Conservation (phyloP, 2,888 invertebrate species). For the Parascotia fuliginaria region DNA sequence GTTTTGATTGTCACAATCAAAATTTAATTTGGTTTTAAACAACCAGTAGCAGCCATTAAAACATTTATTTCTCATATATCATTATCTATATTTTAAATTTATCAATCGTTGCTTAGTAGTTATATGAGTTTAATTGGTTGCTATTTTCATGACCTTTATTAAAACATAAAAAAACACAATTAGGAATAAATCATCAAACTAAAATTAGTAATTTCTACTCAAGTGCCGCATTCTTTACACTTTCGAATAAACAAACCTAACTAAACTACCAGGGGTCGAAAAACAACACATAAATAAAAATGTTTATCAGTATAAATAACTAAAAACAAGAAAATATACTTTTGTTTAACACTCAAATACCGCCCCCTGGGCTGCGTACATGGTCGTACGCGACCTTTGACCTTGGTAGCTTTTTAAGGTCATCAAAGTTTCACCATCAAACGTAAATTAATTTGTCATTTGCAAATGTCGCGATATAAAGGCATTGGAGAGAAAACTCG, state of each 20-base stretch:
- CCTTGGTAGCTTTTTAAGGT: slow-evolving; percentile 1
- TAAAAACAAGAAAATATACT: slow-evolving; percentile 19
- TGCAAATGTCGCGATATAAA: slow-evolving; percentile 4
- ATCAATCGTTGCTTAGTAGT: background rate
- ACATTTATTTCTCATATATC: background rate
- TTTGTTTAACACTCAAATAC: slow-evolving; percentile 26
- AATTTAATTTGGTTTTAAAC: too few relatives aligned
- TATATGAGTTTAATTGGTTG: background rate
- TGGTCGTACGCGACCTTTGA: slow-evolving; percentile 3
- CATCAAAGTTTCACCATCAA: slow-evolving; percentile 2
- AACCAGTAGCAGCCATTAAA: background rate
- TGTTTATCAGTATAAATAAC: slow-evolving; percentile 24
- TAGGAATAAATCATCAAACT: slow-evolving; percentile 13
- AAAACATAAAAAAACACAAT: background rate
- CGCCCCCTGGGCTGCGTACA: slow-evolving; percentile 31
- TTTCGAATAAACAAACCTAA: background rate
- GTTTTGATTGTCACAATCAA: too few relatives aligned
- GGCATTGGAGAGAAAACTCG: slow-evolving; percentile 43
- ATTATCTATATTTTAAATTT: too few relatives aligned
- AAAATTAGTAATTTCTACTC: slow-evolving; percentile 19
- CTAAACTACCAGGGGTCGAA: slow-evolving; percentile 38
- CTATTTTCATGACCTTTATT: background rate
- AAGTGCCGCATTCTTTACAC: slow-evolving; percentile 6
- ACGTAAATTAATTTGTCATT: slow-evolving; percentile 1
- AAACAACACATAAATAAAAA: slow-evolving; percentile 35